Evolutionary conservation across 2,888 invertebrate genomes (phyloP).

Genomic region (Crocallis elinguaria): DNA sequence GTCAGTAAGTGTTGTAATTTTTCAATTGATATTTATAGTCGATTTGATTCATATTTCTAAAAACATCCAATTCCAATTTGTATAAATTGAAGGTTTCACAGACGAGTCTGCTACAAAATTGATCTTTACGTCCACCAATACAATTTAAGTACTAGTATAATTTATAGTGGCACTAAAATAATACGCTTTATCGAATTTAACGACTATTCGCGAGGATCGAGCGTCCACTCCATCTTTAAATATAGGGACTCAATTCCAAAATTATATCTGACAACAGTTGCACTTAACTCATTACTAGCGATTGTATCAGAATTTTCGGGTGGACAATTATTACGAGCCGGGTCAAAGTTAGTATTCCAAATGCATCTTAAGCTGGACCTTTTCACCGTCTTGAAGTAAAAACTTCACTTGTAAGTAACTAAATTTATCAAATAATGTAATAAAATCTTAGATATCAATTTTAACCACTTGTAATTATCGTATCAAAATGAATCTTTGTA

Average conservation of each 20-base stretch:
- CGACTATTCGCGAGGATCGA: conserved; percentile 45
- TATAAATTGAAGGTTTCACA: conserved; percentile 36
- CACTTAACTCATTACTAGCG: conserved; percentile 37
- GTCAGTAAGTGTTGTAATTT: too few relatives aligned
- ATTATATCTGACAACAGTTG: conserved; percentile 43
- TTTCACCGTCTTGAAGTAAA: too few relatives aligned
- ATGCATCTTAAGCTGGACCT: too few relatives aligned
- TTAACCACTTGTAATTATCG: too few relatives aligned
- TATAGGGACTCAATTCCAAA: conserved; percentile 43
- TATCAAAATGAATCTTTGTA: too few relatives aligned
- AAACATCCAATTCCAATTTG: conserved; percentile 19
- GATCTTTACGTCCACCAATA: conserved; percentile 39
- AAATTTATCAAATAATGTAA: too few relatives aligned
- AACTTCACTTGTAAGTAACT: too few relatives aligned
- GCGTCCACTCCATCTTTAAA: conserved; percentile 41
- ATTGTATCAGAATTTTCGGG: conserved; percentile 7
- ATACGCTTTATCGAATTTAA: conserved; percentile 52
- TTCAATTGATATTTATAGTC: neutral
- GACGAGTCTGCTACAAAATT: conserved; percentile 37
- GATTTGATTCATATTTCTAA: neutral
- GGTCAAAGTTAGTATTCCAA: neutral
- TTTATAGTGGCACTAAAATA: conserved; percentile 47
- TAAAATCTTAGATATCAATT: too few relatives aligned
- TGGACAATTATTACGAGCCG: neutral
- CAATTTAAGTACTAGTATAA: conserved; percentile 46